Evolutionary conservation across 2,797 vertebrate genomes (phyloP).

Genomic region (Notolepis coatsorum): DNA sequence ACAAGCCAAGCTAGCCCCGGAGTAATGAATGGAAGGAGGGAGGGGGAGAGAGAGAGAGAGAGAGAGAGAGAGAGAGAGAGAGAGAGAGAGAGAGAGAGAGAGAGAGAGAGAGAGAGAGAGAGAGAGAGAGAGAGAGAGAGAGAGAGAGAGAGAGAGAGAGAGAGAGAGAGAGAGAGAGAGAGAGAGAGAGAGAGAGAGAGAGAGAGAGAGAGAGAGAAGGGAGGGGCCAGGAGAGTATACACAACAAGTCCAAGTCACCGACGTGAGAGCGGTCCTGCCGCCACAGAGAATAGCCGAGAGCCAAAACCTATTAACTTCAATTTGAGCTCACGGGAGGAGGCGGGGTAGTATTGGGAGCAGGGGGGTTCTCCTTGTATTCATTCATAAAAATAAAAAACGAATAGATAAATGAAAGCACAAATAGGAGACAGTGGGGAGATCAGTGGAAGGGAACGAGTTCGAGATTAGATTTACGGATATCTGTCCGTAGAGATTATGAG

Average conservation of each 20-base stretch:
- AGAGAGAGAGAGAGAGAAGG: neutral
- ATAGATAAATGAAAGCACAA: constrained; percentile 3
- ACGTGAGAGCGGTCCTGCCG: constrained; percentile 43
- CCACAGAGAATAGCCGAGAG: constrained; percentile 23
- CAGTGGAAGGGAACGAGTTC: constrained; percentile 40
- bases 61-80: too few species aligned
- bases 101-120: too few species aligned
- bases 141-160: too few species aligned
- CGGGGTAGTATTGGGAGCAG: neutral
- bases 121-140: too few species aligned
- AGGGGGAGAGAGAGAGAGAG: constrained; percentile 24
- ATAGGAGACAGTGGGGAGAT: constrained; percentile 35
- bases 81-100: too few species aligned
- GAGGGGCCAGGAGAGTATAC: constrained; percentile 48
- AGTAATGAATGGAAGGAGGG: constrained; percentile 72
- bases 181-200: neutral
- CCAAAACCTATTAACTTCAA: constrained; percentile 29
- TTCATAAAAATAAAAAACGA: constrained; percentile 61
- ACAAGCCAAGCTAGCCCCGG: constrained; percentile 71
- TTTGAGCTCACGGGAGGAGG: constrained; percentile 15
- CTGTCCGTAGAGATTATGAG: constrained; percentile 76
- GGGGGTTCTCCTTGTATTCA: constrained; percentile 34
- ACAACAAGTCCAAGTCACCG: constrained; percentile 59
- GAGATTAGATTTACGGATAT: constrained; percentile 66
- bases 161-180: neutral